Evolutionary conservation across 2,113 vertebrate genomes (phyloP).

Genomic region (Rynchops niger): DNA sequence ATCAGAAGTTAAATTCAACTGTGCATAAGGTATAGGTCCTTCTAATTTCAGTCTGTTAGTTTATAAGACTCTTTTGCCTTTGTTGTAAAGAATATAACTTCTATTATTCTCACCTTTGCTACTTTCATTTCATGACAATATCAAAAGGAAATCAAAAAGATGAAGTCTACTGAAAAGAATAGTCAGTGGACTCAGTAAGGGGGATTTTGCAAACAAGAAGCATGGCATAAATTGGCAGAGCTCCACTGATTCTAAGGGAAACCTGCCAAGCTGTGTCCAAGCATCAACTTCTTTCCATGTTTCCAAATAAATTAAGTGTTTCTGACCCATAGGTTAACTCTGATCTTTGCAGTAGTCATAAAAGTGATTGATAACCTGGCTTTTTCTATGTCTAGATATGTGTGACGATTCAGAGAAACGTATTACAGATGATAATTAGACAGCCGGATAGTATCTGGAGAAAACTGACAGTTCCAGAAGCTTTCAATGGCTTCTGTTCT

Average conservation of each 20-base stretch:
- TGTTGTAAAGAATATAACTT: background rate
- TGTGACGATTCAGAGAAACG: background rate
- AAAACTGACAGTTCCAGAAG: background rate
- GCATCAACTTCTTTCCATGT: background rate
- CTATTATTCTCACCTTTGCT: background rate
- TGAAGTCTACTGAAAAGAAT: background rate
- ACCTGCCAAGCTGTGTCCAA: background rate
- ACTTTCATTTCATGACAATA: background rate
- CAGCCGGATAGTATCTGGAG: background rate
- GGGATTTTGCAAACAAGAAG: background rate
- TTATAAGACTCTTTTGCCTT: background rate
- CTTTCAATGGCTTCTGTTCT: background rate
- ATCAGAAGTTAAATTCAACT: background rate
- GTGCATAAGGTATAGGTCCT: background rate
- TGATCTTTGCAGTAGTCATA: background rate
- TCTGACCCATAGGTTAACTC: background rate
- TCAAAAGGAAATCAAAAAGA: background rate
- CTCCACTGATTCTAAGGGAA: background rate
- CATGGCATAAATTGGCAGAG: background rate
- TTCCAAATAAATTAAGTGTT: constrained; percentile 13
- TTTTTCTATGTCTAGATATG: background rate
- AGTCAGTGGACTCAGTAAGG: background rate
- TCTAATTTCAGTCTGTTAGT: background rate
- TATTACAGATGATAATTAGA: background rate
- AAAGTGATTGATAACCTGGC: background rate